A percentile compares a stretch with the other conserved stretches of the same genome.
These are phyloP conservation scores for Lutraria rhynchaena DNA, from an alignment of 1,140 invertebrate species.

Conservation along the genomic window DNA sequence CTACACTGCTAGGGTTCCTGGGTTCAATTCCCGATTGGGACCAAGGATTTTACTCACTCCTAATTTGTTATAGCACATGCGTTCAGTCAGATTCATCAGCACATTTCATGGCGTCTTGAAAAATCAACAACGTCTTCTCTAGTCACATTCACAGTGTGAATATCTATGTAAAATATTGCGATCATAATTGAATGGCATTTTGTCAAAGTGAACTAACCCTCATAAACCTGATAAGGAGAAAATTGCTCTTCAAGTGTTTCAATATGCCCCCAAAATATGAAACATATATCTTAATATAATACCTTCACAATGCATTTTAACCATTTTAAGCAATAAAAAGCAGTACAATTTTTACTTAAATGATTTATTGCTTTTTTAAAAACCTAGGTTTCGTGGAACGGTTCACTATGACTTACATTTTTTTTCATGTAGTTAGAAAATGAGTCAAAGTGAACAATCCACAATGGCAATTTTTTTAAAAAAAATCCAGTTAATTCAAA, in stretches of 20 bases:
- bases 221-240: constrained; percentile 1
- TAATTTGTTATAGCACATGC: too few relatives aligned
- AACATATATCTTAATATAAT: constrained; percentile 12
- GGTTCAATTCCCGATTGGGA: too few relatives aligned
- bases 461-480: not conserved
- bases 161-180: too few relatives aligned
- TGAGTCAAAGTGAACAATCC: constrained; percentile 17
- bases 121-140: too few relatives aligned
- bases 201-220: constrained; percentile 16
- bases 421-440: constrained; percentile 13
- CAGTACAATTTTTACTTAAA: constrained; percentile 11
- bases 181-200: constrained; percentile 16
- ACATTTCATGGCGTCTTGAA: too few relatives aligned
- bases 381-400: constrained; percentile 2
- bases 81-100: too few relatives aligned
- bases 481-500: constrained; percentile 2
- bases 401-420: constrained; percentile 19
- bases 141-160: too few relatives aligned
- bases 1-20: too few relatives aligned
- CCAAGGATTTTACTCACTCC: too few relatives aligned
- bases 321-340: constrained; percentile 12
- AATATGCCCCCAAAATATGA: constrained; percentile 11
- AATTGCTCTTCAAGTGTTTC: constrained; percentile 8
- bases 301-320: constrained; percentile 4
- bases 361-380: constrained; percentile 19